phyloP scores from a whole-genome alignment of 2,797 vertebrate genomes.

The Xiphophorus birchmanni region DNA sequence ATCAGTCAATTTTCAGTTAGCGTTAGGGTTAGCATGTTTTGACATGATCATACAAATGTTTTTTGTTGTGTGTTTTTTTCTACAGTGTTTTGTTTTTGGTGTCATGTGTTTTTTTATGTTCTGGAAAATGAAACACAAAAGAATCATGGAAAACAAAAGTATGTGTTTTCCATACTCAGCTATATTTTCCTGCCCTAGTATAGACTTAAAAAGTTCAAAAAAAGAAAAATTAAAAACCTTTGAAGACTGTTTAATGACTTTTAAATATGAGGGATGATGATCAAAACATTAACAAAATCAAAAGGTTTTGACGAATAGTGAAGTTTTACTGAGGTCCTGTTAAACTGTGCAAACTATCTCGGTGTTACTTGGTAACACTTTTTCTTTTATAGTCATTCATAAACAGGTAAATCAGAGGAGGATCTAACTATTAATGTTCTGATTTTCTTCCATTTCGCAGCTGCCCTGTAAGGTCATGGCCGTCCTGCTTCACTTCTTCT shows the following conservation, averaged over 20 bases:
- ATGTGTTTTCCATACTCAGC: too few relatives aligned
- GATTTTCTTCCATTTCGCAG: conserved; percentile 66
- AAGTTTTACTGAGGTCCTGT: background rate
- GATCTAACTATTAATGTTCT: background rate
- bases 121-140: background rate
- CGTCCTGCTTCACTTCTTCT: conserved; percentile 93
- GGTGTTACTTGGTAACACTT: background rate
- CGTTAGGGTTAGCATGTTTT: background rate
- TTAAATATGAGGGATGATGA: background rate
- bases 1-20: background rate
- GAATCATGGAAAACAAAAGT: background rate
- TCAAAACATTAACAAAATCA: background rate
- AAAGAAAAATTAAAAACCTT: background rate
- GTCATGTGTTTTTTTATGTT: background rate
- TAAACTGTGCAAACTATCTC: background rate
- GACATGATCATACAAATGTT: background rate
- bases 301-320: background rate
- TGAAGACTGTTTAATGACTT: background rate
- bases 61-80: background rate
- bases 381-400: background rate
- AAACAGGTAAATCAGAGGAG: background rate
- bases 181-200: background rate
- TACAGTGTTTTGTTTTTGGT: background rate
- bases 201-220: background rate
- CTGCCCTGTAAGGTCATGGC: conserved; percentile 91